Evolutionary conservation across 2,797 vertebrate species (phyloP).

Genomic region (Distichodus sexfasciatus): DNA sequence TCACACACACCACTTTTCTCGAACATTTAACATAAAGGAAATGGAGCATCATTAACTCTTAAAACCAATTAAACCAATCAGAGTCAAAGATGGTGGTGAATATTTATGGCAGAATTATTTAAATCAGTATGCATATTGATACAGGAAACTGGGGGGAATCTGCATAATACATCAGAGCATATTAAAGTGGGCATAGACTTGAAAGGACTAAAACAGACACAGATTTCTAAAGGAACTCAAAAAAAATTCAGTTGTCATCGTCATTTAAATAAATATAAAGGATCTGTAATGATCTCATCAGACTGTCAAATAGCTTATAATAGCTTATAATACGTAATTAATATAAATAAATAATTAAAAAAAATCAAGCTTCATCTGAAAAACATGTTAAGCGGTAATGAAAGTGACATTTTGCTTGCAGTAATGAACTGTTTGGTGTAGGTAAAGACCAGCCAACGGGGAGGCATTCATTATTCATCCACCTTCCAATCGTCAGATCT

Average conservation of each 20-base stretch:
- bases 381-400: too few species aligned
- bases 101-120: background rate
- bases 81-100: background rate
- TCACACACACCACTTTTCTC: background rate
- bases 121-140: background rate
- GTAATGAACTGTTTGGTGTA: slow-evolving; percentile 34
- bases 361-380: background rate
- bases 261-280: too few species aligned
- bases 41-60: background rate
- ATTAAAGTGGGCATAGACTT: too few species aligned
- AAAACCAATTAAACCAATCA: background rate
- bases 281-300: too few species aligned
- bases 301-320: too few species aligned
- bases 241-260: too few species aligned
- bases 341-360: slow-evolving; percentile 14
- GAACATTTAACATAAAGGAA: background rate
- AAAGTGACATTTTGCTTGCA: slow-evolving; percentile 31
- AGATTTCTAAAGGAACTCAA: too few species aligned
- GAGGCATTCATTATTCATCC: slow-evolving; percentile 37
- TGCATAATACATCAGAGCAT: background rate
- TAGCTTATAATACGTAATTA: background rate
- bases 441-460: slow-evolving; percentile 4
- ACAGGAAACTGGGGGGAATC: background rate
- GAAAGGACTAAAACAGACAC: too few species aligned
- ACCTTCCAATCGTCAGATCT: background rate